phyloP scores from a whole-genome alignment of 2,888 invertebrate genomes.

The Philaethria dido region DNA sequence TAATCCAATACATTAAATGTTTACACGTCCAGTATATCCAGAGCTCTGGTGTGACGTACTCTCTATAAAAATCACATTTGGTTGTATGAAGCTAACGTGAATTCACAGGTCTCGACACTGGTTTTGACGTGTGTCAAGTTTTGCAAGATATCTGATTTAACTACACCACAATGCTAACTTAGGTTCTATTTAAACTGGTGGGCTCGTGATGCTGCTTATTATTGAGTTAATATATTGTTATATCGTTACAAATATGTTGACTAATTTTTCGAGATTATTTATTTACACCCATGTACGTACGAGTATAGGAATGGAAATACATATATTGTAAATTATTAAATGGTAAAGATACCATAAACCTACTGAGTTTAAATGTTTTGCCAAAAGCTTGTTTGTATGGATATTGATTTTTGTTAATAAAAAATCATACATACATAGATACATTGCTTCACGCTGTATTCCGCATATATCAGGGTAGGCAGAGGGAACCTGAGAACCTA shows the following conservation, averaged over 20 bases:
- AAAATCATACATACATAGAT: too few species aligned
- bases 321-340: too few species aligned
- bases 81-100: slow-evolving; percentile 22
- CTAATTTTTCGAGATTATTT: too few species aligned
- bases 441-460: too few species aligned
- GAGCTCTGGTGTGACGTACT: slow-evolving; percentile 24
- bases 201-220: neutral
- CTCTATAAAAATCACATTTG: slow-evolving; percentile 37
- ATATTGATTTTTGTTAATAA: too few species aligned
- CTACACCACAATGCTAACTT: slow-evolving; percentile 34
- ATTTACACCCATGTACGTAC: too few species aligned
- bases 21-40: slow-evolving; percentile 31
- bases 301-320: too few species aligned
- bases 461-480: too few species aligned
- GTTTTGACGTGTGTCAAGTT: slow-evolving; percentile 37
- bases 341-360: too few species aligned
- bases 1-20: slow-evolving; percentile 46
- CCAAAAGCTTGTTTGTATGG: too few species aligned
- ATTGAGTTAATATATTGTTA: neutral
- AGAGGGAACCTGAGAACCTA: too few species aligned
- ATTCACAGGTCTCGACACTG: slow-evolving; percentile 34
- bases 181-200: slow-evolving; percentile 35
- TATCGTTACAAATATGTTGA: neutral
- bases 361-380: too few species aligned
- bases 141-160: slow-evolving; percentile 41